A percentile compares a stretch with the other conserved stretches of the same genome.
These are phyloP conservation scores for Diadophis punctatus DNA, from an alignment of 2,113 vertebrate species.

Conservation along the genomic window DNA sequence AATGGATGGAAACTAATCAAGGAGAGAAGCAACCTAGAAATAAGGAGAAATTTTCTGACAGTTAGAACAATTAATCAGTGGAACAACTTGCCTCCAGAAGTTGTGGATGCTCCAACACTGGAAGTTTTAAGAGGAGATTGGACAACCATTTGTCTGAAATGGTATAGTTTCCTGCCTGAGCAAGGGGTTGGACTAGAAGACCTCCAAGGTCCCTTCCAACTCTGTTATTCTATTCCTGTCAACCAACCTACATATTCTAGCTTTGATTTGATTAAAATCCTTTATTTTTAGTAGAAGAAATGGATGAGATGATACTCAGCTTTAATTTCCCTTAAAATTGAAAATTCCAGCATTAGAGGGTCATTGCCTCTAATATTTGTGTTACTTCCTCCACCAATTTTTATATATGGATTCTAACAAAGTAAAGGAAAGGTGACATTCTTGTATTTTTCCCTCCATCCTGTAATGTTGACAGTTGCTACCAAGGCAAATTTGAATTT, in stretches of 20 bases:
- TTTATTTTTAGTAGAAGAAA: not conserved
- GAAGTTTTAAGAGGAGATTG: not conserved
- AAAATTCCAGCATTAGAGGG: not conserved
- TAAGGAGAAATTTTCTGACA: not conserved
- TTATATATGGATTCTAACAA: not conserved
- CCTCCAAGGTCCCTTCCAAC: not conserved
- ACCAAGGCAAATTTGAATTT: not conserved
- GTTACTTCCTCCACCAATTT: not conserved
- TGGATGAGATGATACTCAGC: not conserved
- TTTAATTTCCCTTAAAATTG: not conserved
- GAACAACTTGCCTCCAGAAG: not conserved
- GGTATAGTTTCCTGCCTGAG: not conserved
- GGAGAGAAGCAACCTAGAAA: not conserved
- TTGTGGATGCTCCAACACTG: not conserved
- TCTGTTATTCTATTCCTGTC: not conserved
- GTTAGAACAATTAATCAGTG: not conserved
- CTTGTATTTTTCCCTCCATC: not conserved
- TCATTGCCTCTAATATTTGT: not conserved
- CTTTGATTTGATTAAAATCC: not conserved
- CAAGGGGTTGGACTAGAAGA: not conserved
- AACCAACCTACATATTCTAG: not conserved
- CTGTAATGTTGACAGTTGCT: not conserved
- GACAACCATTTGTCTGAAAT: not conserved
- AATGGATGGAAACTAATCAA: not conserved
- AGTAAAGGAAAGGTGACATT: not conserved